These are phyloP conservation scores for Thaumetopoea pityocampa DNA, from an alignment of 1,140 invertebrate genomes.

Conservation along the genomic window DNA sequence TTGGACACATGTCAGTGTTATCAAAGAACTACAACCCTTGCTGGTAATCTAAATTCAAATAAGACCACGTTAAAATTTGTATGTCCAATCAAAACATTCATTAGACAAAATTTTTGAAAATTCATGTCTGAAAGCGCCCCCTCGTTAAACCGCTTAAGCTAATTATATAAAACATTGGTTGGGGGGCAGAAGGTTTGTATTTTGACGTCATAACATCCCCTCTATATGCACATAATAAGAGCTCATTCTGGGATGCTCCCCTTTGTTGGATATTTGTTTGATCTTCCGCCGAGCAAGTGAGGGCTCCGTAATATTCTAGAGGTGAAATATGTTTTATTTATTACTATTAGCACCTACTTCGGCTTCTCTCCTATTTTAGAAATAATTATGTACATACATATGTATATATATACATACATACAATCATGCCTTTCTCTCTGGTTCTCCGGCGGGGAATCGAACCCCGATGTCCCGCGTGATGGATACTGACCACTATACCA, in stretches of 20 bases:
- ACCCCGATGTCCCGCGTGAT: too few species aligned
- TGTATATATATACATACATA: background rate
- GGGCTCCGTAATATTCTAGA: slow-evolving; percentile 13
- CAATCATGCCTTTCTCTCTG: too few species aligned
- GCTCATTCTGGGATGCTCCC: slow-evolving; percentile 42
- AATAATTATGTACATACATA: slow-evolving; percentile 7
- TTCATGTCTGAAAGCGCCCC: slow-evolving; percentile 38
- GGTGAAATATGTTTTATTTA: slow-evolving; percentile 17
- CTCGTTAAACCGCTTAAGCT: slow-evolving; percentile 62
- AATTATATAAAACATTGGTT: slow-evolving; percentile 60
- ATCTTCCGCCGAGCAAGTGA: slow-evolving; percentile 41
- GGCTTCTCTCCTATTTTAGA: background rate
- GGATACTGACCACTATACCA: too few species aligned
- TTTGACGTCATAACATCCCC: slow-evolving; percentile 22
- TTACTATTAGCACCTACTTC: slow-evolving; percentile 1
- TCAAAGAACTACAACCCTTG: slow-evolving; percentile 46
- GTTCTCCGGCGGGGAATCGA: too few species aligned
- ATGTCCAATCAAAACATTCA: slow-evolving; percentile 70
- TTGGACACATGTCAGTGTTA: slow-evolving; percentile 58
- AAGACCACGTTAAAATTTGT: slow-evolving; percentile 51
- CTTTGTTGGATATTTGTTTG: slow-evolving; percentile 59
- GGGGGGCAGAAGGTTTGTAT: slow-evolving; percentile 30
- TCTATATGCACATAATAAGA: slow-evolving; percentile 42
- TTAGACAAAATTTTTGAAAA: slow-evolving; percentile 59
- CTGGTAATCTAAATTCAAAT: slow-evolving; percentile 65